Percentiles rank a stretch among this genome's conserved stretches.
Conservation (phyloP, 1,140 invertebrate genomes). For the Conus betulinus region DNA sequence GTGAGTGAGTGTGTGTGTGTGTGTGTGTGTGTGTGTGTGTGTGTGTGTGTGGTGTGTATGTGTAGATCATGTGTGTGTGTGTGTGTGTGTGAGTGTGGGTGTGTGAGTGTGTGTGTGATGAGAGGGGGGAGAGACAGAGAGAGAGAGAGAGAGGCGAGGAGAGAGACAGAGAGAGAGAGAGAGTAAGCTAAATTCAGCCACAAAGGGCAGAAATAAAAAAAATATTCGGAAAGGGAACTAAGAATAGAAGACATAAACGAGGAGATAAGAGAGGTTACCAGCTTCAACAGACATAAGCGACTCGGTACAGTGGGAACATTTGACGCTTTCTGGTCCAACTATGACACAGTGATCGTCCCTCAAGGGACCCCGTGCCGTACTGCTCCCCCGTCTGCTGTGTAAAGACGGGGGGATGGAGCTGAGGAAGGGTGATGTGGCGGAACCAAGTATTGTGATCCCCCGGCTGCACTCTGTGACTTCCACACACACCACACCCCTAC, state of each 20-base stretch:
- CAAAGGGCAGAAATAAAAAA: not conserved
- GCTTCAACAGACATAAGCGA: too few relatives aligned
- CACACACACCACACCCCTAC: too few relatives aligned
- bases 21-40: too few relatives aligned
- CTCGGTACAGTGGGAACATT: not conserved
- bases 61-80: too few relatives aligned
- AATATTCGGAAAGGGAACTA: too few relatives aligned
- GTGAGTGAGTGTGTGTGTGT: too few relatives aligned
- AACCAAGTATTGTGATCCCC: slow-evolving; percentile 3
- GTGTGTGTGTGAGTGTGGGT: too few relatives aligned
- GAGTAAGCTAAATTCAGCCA: not conserved
- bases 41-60: too few relatives aligned
- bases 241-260: too few relatives aligned
- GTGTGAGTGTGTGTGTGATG: too few relatives aligned
- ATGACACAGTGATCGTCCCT: not conserved
- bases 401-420: not conserved
- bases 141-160: not conserved
- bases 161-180: not conserved
- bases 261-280: too few relatives aligned
- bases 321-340: not conserved
- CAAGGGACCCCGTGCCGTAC: not conserved
- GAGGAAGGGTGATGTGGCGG: not conserved
- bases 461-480: not conserved
- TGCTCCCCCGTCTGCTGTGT: not conserved
- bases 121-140: too few relatives aligned